Conservation (phyloP, 2,113 vertebrate species). For the Caranx ignobilis region DNA sequence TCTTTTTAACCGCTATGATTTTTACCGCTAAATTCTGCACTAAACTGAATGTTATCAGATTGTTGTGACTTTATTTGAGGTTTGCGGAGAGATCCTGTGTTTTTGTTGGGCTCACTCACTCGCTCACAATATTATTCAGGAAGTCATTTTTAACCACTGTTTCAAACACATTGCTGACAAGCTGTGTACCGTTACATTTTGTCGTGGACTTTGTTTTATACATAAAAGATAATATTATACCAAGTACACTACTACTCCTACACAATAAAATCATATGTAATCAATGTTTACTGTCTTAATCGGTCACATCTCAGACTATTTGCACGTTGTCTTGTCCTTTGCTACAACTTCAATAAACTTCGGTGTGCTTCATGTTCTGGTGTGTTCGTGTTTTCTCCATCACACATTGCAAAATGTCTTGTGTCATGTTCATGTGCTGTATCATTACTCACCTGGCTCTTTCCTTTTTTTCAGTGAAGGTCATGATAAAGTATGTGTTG, state of each 20-base stretch:
- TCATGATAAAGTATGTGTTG: background rate
- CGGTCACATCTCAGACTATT: slow-evolving; percentile 24
- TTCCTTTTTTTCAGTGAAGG: background rate
- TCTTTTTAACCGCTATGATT: background rate
- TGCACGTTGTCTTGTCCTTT: slow-evolving; percentile 21
- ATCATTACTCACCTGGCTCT: accelerated
- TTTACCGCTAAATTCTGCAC: background rate
- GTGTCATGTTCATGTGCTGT: background rate
- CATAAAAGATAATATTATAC: slow-evolving; percentile 12
- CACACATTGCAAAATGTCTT: background rate
- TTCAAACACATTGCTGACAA: background rate
- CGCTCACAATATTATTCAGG: background rate
- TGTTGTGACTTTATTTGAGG: background rate
- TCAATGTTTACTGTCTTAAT: slow-evolving; percentile 4
- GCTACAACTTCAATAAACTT: slow-evolving; percentile 49
- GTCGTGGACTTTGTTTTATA: slow-evolving; percentile 10
- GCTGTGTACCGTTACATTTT: background rate
- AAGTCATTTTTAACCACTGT: slow-evolving; percentile 9
- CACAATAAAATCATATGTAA: slow-evolving; percentile 26
- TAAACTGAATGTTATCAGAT: background rate
- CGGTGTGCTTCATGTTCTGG: slow-evolving; percentile 4
- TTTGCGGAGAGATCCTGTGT: background rate
- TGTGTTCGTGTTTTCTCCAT: background rate
- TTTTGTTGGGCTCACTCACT: background rate
- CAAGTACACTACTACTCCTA: slow-evolving; percentile 4